These are phyloP conservation scores for Zootoca vivipara DNA, from an alignment of 2,113 vertebrate genomes.

Conservation along the genomic window DNA sequence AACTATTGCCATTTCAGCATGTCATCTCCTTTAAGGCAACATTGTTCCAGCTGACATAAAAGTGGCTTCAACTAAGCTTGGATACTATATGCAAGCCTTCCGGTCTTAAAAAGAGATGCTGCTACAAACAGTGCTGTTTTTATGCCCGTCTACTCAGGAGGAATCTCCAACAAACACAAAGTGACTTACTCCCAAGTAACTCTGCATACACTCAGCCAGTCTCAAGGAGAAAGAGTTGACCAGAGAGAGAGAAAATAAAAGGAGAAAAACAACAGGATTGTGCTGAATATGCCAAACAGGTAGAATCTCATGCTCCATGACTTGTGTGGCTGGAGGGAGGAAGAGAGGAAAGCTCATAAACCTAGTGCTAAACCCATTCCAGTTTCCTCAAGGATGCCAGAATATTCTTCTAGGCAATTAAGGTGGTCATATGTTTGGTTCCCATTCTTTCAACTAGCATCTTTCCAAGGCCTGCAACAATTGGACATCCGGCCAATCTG, in stretches of 20 bases:
- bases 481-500: background rate
- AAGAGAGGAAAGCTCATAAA: background rate
- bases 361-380: background rate
- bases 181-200: background rate
- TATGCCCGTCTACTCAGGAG: background rate
- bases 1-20: background rate
- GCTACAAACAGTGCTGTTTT: background rate
- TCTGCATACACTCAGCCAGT: background rate
- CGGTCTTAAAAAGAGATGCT: background rate
- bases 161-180: background rate
- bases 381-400: background rate
- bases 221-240: background rate
- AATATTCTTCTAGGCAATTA: background rate
- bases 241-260: background rate
- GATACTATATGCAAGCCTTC: background rate
- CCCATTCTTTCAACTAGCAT: background rate
- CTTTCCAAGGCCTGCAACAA: background rate
- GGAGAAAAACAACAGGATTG: too few species aligned
- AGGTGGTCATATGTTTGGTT: background rate
- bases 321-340: background rate
- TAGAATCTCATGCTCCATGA: background rate
- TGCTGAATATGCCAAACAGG: background rate
- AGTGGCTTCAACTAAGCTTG: background rate
- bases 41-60: background rate
- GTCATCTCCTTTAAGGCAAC: background rate